Conservation (phyloP, 1,140 invertebrate species). For the Bombus huntii region DNA sequence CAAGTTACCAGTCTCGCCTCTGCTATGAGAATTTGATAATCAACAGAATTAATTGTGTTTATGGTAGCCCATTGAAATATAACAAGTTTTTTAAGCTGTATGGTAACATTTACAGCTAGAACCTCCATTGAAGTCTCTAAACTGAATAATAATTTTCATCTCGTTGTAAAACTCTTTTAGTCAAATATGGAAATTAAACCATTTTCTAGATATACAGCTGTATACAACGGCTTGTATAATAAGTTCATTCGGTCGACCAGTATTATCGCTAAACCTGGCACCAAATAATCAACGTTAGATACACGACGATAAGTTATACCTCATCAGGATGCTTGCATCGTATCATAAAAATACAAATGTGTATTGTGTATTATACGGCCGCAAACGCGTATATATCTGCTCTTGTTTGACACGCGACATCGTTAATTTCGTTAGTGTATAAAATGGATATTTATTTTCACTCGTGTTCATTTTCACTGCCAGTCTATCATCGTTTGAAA, state of each 20-base stretch:
- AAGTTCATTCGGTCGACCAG: neutral
- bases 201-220: no score
- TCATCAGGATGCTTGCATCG: neutral
- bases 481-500: neutral
- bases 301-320: neutral
- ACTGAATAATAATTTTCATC: no score
- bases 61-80: neutral
- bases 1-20: neutral
- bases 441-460: neutral
- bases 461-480: neutral
- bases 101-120: no score
- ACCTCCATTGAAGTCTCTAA: no score
- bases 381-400: neutral
- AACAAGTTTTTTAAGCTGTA: no score
- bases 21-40: conserved; percentile 1
- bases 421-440: neutral
- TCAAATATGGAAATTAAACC: no score
- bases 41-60: conserved; percentile 10
- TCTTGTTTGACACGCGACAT: neutral
- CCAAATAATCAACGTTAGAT: neutral
- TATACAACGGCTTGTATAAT: neutral
- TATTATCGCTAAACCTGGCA: neutral
- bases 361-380: neutral
- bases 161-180: no score
- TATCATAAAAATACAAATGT: neutral